These are phyloP conservation scores for Pachypeltis micranthus DNA, from an alignment of 1,140 invertebrate species.

Conservation along the genomic window DNA sequence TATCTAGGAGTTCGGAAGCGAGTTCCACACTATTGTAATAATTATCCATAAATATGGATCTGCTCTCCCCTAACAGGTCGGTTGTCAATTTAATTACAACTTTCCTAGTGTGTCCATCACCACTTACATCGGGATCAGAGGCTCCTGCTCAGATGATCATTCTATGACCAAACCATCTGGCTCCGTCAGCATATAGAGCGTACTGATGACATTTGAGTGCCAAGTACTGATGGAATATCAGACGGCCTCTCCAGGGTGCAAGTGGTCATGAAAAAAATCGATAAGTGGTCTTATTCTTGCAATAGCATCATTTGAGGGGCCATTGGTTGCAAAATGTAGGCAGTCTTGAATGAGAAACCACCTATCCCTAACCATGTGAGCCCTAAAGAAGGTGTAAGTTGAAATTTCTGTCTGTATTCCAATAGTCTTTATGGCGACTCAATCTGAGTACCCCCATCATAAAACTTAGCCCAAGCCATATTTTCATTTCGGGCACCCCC, in stretches of 20 bases:
- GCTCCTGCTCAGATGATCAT: slow-evolving; percentile 18
- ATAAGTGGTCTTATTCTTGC: no score
- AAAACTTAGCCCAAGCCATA: no score
- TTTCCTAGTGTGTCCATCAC: slow-evolving; percentile 1
- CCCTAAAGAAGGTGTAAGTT: no score
- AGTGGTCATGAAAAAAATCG: no score
- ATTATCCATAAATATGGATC: slow-evolving; percentile 13
- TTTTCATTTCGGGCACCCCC: no score
- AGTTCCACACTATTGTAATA: slow-evolving; percentile 12
- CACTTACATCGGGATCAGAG: background rate
- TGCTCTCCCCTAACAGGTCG: background rate
- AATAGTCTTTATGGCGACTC: no score
- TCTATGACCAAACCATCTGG: slow-evolving; percentile 19
- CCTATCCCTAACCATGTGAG: no score
- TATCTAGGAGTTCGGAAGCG: slow-evolving; percentile 10
- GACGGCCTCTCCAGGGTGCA: slow-evolving; percentile 29
- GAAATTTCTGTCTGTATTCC: no score
- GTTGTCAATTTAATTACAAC: slow-evolving; percentile 16
- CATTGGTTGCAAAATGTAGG: no score
- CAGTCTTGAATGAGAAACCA: no score
- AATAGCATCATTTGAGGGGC: no score
- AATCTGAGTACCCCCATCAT: no score
- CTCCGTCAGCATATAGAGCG: slow-evolving; percentile 28
- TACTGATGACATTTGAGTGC: slow-evolving; percentile 27
- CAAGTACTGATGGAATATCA: slow-evolving; percentile 32